A percentile compares a stretch with the other conserved stretches of the same genome.
Conservation (phyloP, 2,113 vertebrate species). For the Illadopsis cleaveri region DNA sequence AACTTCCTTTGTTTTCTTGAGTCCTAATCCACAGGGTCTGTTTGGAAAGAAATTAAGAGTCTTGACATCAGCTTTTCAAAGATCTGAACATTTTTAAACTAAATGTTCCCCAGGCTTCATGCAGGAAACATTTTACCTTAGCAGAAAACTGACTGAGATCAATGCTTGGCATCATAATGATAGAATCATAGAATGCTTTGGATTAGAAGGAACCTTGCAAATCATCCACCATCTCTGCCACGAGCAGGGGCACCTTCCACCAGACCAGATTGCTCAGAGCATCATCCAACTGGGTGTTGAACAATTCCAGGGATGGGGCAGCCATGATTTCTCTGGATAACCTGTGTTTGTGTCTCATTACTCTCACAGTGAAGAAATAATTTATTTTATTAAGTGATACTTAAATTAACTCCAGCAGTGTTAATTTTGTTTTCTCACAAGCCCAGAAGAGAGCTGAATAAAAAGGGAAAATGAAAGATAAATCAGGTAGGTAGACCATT, state of each 20-base stretch:
- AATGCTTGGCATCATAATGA: not conserved
- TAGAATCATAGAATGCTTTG: not conserved
- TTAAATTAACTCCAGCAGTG: not conserved
- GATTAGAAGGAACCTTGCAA: not conserved
- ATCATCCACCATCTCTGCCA: not conserved
- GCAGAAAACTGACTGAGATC: not conserved
- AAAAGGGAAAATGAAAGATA: not conserved
- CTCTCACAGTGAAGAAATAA: not conserved
- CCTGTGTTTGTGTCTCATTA: not conserved
- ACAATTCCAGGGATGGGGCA: not conserved
- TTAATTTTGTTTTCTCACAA: not conserved
- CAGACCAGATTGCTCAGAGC: not conserved
- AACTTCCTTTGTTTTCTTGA: not conserved
- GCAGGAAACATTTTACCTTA: slow-evolving; percentile 28
- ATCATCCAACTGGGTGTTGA: not conserved
- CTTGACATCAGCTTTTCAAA: slow-evolving; percentile 3
- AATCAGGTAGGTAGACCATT: not conserved
- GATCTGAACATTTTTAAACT: slow-evolving; percentile 9
- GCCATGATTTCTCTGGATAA: not conserved
- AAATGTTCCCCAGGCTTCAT: not conserved
- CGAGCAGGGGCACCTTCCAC: not conserved
- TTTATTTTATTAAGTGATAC: not conserved
- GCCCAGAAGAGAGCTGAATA: not conserved
- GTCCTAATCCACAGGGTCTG: not conserved
- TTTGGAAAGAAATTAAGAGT: not conserved